Conservation (phyloP, 2,888 invertebrate genomes). For the Thysanoteuthis rhombus region DNA sequence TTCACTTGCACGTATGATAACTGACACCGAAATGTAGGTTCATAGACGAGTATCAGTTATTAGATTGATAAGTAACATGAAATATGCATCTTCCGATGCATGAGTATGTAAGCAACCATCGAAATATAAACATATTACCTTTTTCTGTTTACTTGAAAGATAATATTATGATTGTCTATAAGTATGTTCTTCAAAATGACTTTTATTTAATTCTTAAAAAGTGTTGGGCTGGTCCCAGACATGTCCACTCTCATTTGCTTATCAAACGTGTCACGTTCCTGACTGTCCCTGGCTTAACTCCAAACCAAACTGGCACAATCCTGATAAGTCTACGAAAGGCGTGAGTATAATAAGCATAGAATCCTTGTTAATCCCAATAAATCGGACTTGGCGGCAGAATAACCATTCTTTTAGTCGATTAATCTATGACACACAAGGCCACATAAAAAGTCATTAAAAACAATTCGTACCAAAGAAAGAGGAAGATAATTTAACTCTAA, state of each 20-base stretch:
- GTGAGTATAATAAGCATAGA: neutral
- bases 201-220: neutral
- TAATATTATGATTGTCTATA: neutral
- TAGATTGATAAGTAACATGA: too few relatives aligned
- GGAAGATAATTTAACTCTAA: neutral
- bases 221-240: neutral
- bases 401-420: neutral
- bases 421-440: neutral
- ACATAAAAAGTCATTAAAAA: neutral
- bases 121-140: neutral
- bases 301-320: neutral
- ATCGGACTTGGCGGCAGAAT: too few relatives aligned
- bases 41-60: too few relatives aligned
- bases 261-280: neutral
- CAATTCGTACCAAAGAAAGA: neutral
- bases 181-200: neutral
- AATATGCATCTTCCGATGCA: too few relatives aligned
- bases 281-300: neutral
- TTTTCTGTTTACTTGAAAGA: neutral
- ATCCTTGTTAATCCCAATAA: neutral
- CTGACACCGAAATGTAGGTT: too few relatives aligned
- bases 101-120: neutral
- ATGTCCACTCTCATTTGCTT: neutral
- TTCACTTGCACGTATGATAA: too few relatives aligned
- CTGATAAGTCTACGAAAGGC: neutral